Conservation (phyloP, 2,797 vertebrate genomes). For the Gymnothorax javanicus region DNA sequence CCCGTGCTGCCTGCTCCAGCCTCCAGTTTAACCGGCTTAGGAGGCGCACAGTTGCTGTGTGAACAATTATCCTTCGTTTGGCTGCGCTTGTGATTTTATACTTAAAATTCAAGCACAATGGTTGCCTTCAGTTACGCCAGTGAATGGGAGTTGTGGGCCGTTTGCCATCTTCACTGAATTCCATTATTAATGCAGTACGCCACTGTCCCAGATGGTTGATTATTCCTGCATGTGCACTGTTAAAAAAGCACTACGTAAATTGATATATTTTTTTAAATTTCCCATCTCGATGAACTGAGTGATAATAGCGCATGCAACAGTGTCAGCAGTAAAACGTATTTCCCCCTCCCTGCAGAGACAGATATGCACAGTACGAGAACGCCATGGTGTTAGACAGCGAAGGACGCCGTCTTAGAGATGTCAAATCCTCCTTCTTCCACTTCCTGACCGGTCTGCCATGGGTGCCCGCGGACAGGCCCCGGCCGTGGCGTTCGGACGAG, state of each 20-base stretch:
- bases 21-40: background rate
- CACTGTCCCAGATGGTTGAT: background rate
- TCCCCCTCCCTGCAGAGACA: conserved; percentile 60
- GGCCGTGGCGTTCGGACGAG: conserved; percentile 36
- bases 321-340: background rate
- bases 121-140: background rate
- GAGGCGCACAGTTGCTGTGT: background rate
- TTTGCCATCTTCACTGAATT: background rate
- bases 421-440: conserved; percentile 71
- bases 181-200: background rate
- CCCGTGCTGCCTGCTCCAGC: background rate
- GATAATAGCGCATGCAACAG: background rate
- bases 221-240: background rate
- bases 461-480: conserved; percentile 63
- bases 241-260: background rate
- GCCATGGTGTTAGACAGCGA: conserved; percentile 66
- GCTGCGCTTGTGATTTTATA: background rate
- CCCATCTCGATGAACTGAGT: background rate
- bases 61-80: background rate
- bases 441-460: conserved; percentile 64
- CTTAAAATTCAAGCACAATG: background rate
- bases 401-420: conserved; percentile 50
- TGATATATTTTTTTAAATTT: background rate
- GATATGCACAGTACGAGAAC: conserved; percentile 71
- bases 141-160: background rate